Base-by-base conservation (phyloP, 2,113 vertebrate species). In the Otus sunia region DNA sequence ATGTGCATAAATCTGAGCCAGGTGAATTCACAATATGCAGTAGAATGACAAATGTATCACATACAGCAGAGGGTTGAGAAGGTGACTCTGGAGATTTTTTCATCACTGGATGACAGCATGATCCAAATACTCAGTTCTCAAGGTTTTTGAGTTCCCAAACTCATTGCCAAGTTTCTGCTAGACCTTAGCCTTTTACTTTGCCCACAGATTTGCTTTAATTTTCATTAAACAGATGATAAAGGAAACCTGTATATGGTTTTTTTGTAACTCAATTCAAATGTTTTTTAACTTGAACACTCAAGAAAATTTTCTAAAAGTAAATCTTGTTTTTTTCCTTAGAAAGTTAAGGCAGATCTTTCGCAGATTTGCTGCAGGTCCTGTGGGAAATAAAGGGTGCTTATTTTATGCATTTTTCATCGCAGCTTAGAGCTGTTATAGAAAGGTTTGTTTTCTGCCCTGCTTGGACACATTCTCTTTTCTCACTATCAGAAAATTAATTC, bases 301-400 rank as follows among this genome's bases (percentile, higher is more conserved):
- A 47, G 4, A 68, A 52, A 8, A 0, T 2, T 50, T 66, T 71
- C 49, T 1, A 5, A 21, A 77, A 72, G 20, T 22, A 55, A 64
- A 60, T 45, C 6, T 37, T 58, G 21, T 16, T 62, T 75, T 75
- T 90, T 86, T 37, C 32, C n/a, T 62, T 30, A 67, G 77, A 87
- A 92, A 85, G 37, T 36, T 53, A 56, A 76, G 39, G 34, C n/a
- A 88, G 34, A 69, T 56, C 15, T 84, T 74, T 30, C 10, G 34
- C 77, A 88, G 37, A 15, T 92, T 86, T 71, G 43, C 64, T 86
- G 56, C 37, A 85, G 49, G 39, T 78, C 59, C 64, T 72, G 17
- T 43, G 92, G 73, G 78, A 93, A 96, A 97, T 79, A 90, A 94
- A 75, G 36, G 71, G 78, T 86, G 49, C 45, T 90, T 83, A 45